Evolutionary conservation across 1,140 invertebrate genomes (phyloP).

Genomic region (Orius laevigatus): DNA sequence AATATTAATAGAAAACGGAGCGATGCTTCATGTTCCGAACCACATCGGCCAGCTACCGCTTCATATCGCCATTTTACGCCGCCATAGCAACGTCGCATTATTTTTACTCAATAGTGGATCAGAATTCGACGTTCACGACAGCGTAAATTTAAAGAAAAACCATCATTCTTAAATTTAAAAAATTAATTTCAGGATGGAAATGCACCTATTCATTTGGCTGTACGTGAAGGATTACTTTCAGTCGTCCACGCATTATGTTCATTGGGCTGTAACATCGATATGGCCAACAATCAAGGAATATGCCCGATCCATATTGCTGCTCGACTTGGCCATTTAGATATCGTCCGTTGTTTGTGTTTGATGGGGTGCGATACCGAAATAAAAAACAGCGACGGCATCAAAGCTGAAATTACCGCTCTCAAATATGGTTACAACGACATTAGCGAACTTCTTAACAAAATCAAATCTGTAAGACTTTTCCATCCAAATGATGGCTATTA

Average conservation of each 20-base stretch:
- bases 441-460: constrained; percentile 48
- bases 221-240: constrained; percentile 44
- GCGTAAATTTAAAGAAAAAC: constrained; percentile 33
- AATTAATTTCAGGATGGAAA: constrained; percentile 46
- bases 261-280: constrained; percentile 53
- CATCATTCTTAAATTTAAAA: background rate
- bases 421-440: constrained; percentile 62
- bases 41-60: constrained; percentile 36
- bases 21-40: constrained; percentile 33
- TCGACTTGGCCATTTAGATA: constrained; percentile 53
- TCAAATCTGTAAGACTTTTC: constrained; percentile 41
- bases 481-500: background rate
- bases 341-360: constrained; percentile 48
- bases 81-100: constrained; percentile 39
- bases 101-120: constrained; percentile 51
- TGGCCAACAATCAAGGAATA: constrained; percentile 44
- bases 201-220: constrained; percentile 56
- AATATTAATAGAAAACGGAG: constrained; percentile 41
- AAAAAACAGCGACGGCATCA: constrained; percentile 53
- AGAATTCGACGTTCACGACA: constrained; percentile 49
- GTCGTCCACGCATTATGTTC: constrained; percentile 60
- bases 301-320: constrained; percentile 61
- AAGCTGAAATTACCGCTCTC: constrained; percentile 64
- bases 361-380: constrained; percentile 52
- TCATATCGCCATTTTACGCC: constrained; percentile 41